Evolutionary conservation across 2,113 vertebrate species (phyloP).

Genomic region (Semnornis frantzii): DNA sequence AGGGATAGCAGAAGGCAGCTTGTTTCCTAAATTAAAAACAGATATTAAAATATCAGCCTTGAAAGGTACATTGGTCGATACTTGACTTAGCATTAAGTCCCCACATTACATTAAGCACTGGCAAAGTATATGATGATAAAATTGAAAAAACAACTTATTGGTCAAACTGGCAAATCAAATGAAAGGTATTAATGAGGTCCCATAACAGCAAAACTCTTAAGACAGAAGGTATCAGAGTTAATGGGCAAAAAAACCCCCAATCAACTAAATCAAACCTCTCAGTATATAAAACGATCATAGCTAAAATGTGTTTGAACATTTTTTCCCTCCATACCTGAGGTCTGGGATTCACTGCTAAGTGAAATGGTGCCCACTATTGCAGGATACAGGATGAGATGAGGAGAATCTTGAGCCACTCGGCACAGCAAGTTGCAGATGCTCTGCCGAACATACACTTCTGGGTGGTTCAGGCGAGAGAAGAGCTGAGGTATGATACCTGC

Average conservation of each 20-base stretch:
- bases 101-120: neutral
- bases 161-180: neutral
- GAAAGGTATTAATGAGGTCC: neutral
- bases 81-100: neutral
- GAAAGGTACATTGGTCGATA: neutral
- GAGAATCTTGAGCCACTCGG: constrained; percentile 95
- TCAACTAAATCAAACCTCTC: rapidly evolving
- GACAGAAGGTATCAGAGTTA: neutral
- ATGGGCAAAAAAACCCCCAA: no score
- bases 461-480: constrained; percentile 97
- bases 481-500: constrained; percentile 97
- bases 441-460: constrained; percentile 95
- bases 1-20: constrained; percentile 90
- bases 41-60: neutral
- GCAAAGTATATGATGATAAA: neutral
- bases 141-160: neutral
- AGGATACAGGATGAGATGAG: constrained; percentile 95
- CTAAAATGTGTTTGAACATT: neutral
- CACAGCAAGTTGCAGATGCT: constrained; percentile 97
- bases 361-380: constrained; percentile 98
- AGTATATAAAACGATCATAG: neutral
- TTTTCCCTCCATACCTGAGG: constrained; percentile 79
- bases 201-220: neutral
- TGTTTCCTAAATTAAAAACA: constrained; percentile 80
- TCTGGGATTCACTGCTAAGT: constrained; percentile 91